Base-by-base conservation (phyloP, 2,888 invertebrate species). In the Brenthis ino region DNA sequence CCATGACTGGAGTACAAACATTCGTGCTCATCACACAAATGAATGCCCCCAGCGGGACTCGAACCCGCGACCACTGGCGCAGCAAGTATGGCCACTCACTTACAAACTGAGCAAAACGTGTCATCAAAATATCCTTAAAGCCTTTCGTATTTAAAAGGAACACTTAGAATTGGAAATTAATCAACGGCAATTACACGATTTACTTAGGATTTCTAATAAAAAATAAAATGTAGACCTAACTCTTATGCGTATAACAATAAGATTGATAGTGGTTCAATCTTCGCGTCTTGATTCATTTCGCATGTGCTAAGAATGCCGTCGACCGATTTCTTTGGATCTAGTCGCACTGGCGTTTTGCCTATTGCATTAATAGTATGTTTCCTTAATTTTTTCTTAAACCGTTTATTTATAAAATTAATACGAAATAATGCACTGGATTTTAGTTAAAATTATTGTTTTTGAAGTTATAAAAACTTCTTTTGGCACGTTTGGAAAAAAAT, bases 321-420 rank as follows among this genome's bases (percentile, higher is more conserved):
- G 73, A 72, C 72, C 73, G 72, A 69, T 63, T 72, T 72, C 65
- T 51, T 64, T 64, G 12, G 63, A 33, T 13, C 60, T 14, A 50
- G 61, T 61, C 16, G 28, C 47, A 43, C 37, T 43, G 37, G 24
- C 8, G 65, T 67, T 63, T 63, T 43, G 14, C 63, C 20, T 63
- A 63, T 53, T 43, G 37, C 63, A 13, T 43, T 3, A 16, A 37
- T 51, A 53, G 6, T 43, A 6, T 28, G 60, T 33, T 60, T 50
- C 60, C 60, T 60, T 50, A 16, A 60, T 16, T 28, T 11, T 37
- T 43, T 43, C 37, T 8, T 11, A 43, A 43, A 43, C 11, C 8
- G 11, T 11, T 43, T 43, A 43, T 43, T 43, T 28, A 28, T 0
- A 4, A 4, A 28, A 0, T 28, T 28, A 28, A 28, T 28, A 28